Percentiles rank a stretch among this genome's conserved stretches.
phyloP scores from a whole-genome alignment of 2,113 vertebrate species.

The Emydura subglobosa region DNA sequence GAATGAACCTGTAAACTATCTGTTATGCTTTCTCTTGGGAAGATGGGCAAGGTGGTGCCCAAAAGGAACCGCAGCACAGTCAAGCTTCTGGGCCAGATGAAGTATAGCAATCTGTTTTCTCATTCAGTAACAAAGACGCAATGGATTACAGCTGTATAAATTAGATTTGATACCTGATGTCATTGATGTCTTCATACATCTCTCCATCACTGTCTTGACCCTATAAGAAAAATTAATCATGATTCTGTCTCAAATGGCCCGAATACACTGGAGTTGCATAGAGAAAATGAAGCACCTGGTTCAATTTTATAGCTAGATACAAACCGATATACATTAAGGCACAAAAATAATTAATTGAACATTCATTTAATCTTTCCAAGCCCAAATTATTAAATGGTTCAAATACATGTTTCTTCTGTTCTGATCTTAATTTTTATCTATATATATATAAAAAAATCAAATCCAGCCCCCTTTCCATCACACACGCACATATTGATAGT shows the following conservation, averaged over 20 bases:
- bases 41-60: not conserved
- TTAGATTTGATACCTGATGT: conserved; percentile 79
- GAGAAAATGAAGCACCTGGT: not conserved
- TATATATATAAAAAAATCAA: not conserved
- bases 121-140: not conserved
- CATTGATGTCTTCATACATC: conserved; percentile 90
- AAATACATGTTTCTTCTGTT: not conserved
- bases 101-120: not conserved
- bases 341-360: not conserved
- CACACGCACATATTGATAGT: accelerated
- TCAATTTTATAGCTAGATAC: not conserved
- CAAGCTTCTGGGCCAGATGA: not conserved
- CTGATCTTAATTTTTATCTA: not conserved
- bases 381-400: not conserved
- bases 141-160: not conserved
- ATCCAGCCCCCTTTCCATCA: not conserved
- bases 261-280: not conserved
- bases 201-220: conserved; percentile 85
- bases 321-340: not conserved
- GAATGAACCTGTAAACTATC: not conserved
- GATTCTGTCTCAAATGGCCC: conserved; percentile 3
- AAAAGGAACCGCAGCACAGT: not conserved
- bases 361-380: not conserved
- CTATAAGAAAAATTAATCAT: conserved; percentile 64
- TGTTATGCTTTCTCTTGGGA: not conserved